Conservation (phyloP, 2,113 vertebrate genomes). For the Leptocoma aspasia region DNA sequence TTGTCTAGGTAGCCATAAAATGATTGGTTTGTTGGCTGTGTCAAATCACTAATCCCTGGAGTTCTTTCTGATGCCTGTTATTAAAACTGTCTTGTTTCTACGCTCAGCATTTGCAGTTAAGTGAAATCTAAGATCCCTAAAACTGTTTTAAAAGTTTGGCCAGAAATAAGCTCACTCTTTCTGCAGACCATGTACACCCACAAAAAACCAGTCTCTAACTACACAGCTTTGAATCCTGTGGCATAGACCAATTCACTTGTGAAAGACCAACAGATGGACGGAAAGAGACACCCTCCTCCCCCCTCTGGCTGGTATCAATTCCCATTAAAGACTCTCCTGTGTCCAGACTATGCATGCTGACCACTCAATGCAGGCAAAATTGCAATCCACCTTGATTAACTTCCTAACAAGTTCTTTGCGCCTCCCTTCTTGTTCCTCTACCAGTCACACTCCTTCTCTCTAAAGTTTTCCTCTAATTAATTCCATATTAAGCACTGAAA, state of each 20-base stretch:
- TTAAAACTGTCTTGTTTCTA: background rate
- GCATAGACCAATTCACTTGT: background rate
- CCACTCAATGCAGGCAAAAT: background rate
- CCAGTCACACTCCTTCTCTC: background rate
- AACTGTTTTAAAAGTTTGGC: background rate
- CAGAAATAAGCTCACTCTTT: background rate
- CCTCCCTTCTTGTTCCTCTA: background rate
- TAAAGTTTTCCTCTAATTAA: slow-evolving; percentile 45
- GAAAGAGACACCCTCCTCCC: slow-evolving; percentile 32
- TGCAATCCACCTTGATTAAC: background rate
- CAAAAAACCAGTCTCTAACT: background rate
- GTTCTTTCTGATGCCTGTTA: background rate
- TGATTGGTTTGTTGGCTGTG: accelerated
- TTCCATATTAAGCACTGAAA: background rate
- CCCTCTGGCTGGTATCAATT: background rate
- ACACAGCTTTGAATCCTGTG: background rate
- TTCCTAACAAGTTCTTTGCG: background rate
- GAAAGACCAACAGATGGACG: slow-evolving; percentile 51
- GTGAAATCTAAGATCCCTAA: background rate
- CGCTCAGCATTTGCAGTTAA: background rate
- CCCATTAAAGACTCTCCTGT: background rate
- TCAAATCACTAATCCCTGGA: background rate
- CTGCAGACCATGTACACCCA: accelerated
- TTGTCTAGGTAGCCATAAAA: background rate
- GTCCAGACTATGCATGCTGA: background rate